Evolutionary conservation across 2,113 vertebrate genomes (phyloP).

Genomic region (Centropus bengalensis): DNA sequence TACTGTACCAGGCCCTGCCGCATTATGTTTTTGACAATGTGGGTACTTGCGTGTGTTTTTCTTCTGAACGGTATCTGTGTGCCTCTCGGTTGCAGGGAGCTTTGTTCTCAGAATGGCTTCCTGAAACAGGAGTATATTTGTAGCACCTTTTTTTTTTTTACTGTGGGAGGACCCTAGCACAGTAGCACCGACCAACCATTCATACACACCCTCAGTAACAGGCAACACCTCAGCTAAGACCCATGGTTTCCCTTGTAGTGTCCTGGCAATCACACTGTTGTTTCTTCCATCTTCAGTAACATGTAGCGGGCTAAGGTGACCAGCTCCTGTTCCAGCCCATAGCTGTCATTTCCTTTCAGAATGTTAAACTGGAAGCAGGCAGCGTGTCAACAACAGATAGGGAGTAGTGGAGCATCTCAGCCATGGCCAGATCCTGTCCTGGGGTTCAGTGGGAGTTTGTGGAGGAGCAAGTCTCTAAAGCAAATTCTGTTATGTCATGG

Average conservation of each 20-base stretch:
- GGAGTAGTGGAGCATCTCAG: background rate
- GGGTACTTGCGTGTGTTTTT: background rate
- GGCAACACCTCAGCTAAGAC: background rate
- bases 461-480: background rate
- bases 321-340: background rate
- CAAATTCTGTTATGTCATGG: background rate
- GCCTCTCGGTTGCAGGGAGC: background rate
- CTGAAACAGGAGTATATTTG: background rate
- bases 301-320: background rate
- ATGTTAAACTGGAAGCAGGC: fast-evolving
- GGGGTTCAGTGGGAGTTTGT: background rate
- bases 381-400: background rate
- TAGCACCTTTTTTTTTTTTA: background rate
- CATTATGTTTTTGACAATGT: background rate
- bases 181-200: background rate
- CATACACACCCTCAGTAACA: background rate
- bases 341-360: background rate
- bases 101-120: background rate
- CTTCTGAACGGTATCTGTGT: background rate
- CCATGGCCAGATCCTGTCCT: background rate
- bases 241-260: background rate
- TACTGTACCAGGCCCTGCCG: constrained; percentile 78
- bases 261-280: background rate
- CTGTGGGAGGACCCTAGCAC: background rate
- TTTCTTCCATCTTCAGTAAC: background rate